Percentiles rank a stretch among this genome's conserved stretches.
Conservation (phyloP, 2,888 invertebrate species). For the Labia minor region DNA sequence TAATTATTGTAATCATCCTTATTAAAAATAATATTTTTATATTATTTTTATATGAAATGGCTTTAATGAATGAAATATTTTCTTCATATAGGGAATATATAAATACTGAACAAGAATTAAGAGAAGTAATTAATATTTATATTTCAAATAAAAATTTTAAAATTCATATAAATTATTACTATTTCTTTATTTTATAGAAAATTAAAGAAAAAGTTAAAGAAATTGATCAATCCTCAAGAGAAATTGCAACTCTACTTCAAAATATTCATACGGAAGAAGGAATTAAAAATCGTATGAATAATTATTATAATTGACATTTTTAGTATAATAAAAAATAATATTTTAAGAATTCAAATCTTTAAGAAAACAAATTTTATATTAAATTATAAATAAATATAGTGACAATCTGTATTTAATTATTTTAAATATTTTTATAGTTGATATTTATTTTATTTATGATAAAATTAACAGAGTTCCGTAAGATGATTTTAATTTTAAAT, state of each 20-base stretch:
- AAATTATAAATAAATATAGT: too few species aligned
- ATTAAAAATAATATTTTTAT: too few species aligned
- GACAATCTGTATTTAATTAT: too few species aligned
- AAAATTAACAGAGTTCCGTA: too few species aligned
- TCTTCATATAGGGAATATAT: constrained; percentile 65
- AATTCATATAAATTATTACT: constrained; percentile 19
- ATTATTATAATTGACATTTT: constrained; percentile 16
- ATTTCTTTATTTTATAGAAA: constrained; percentile 41
- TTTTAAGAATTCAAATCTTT: constrained; percentile 25
- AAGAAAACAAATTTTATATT: too few species aligned
- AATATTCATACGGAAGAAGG: constrained; percentile 63
- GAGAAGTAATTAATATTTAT: constrained; percentile 51
- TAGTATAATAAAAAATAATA: constrained; percentile 21
- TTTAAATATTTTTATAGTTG: too few species aligned
- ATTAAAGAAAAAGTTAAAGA: constrained; percentile 60
- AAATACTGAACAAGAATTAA: constrained; percentile 63
- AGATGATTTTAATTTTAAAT: too few species aligned
- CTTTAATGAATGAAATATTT: constrained; percentile 46
- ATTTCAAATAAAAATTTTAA: neutral
- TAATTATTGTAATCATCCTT: too few species aligned
- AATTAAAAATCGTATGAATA: constrained; percentile 54
- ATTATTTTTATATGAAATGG: too few species aligned
- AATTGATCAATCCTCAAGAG: constrained; percentile 65
- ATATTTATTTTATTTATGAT: too few species aligned
- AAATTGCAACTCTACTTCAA: constrained; percentile 68